Conservation (phyloP, 2,113 vertebrate species). For the Benitochromis conjunctus region DNA sequence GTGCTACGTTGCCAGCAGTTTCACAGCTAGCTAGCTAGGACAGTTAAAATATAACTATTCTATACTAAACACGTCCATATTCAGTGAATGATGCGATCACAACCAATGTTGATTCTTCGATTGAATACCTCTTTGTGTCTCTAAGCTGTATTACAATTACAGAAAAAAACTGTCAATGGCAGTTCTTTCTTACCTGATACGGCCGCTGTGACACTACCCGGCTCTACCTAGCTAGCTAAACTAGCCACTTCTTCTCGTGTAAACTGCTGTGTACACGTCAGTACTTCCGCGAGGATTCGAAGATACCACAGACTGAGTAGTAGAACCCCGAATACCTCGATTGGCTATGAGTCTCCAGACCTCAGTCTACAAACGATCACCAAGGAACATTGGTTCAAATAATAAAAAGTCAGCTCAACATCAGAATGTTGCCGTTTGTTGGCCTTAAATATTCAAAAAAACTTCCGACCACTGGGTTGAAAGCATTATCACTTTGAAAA, state of each 20-base stretch:
- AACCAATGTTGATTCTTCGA: neutral
- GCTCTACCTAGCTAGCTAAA: slow-evolving; percentile 66
- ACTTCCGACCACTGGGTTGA: neutral
- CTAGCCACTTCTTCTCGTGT: slow-evolving; percentile 53
- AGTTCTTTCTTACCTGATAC: slow-evolving; percentile 69
- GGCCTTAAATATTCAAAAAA: neutral
- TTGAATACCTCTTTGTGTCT: neutral
- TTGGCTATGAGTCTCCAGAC: neutral
- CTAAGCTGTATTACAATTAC: neutral
- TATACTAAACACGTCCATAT: neutral
- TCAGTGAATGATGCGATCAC: rapidly evolving
- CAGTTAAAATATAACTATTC: neutral
- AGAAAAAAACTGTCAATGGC: neutral
- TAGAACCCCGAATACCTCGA: slow-evolving; percentile 40
- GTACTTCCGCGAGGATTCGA: slow-evolving; percentile 62
- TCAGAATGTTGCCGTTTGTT: neutral
- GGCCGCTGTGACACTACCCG: slow-evolving; percentile 75
- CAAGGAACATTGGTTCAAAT: neutral
- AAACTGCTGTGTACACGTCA: slow-evolving; percentile 74
- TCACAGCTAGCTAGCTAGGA: slow-evolving; percentile 29
- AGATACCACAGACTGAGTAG: slow-evolving; percentile 40
- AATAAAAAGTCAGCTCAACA: neutral
- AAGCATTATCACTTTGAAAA: neutral
- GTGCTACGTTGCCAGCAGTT: slow-evolving; percentile 31
- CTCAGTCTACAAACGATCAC: neutral